Percentiles rank a stretch among this genome's conserved stretches.
Evolutionary conservation across 2,888 invertebrate genomes (phyloP).

Genomic region (Lymantria monacha): DNA sequence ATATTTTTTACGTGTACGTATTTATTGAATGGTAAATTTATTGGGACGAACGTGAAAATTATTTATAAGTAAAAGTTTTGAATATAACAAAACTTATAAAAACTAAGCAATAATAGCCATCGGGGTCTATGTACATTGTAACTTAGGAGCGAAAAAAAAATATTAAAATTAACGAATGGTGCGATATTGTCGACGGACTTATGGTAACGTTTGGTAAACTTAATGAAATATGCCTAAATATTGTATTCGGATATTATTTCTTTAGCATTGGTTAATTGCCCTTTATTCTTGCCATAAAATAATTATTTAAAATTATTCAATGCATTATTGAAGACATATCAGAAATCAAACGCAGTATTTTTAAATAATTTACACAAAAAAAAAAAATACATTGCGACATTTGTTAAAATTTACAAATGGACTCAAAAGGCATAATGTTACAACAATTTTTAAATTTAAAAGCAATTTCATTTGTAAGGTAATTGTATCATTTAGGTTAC

Average conservation of each 20-base stretch:
- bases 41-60: conserved; percentile 80
- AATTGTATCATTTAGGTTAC: conserved; percentile 71
- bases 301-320: conserved; percentile 35
- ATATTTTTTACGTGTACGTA: conserved; percentile 83
- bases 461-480: conserved; percentile 51
- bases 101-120: conserved; percentile 79
- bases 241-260: conserved; percentile 70
- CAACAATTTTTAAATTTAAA: conserved; percentile 45
- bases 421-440: conserved; percentile 33
- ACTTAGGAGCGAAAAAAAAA: conserved; percentile 64
- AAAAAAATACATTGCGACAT: conserved; percentile 19
- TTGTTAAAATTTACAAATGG: conserved; percentile 22
- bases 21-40: conserved; percentile 82
- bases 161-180: conserved; percentile 71
- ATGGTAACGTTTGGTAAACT: conserved; percentile 62
- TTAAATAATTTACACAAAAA: conserved; percentile 28
- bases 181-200: conserved; percentile 75
- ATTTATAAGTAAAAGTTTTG: conserved; percentile 81
- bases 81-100: conserved; percentile 76
- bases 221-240: conserved; percentile 69
- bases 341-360: conserved; percentile 59
- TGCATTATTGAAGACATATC: conserved; percentile 71
- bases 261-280: conserved; percentile 65
- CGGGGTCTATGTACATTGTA: conserved; percentile 79
- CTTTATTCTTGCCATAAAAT: conserved; percentile 64